Evolutionary conservation across 2,888 invertebrate species (phyloP).

Genomic region (Parnassius apollo): DNA sequence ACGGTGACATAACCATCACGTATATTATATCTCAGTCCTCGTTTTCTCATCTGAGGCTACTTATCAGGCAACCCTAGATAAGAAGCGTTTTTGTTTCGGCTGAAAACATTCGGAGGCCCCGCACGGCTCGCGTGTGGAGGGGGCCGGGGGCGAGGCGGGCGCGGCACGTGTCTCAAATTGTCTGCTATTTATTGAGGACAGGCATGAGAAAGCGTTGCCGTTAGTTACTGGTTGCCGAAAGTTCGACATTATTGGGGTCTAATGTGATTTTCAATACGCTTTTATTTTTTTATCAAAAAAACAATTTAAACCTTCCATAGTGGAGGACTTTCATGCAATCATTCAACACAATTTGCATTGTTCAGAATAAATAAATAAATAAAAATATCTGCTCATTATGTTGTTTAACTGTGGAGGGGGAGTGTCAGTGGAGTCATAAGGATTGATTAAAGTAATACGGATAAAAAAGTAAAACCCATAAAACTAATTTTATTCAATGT

Average conservation of each 20-base stretch:
- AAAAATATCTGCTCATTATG: too few species aligned
- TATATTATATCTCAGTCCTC: neutral
- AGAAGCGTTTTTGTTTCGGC: constrained; percentile 2
- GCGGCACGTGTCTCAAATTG: constrained; percentile 23
- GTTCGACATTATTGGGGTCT: constrained; percentile 9
- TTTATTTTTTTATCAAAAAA: neutral
- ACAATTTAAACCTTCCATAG: too few species aligned
- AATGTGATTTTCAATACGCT: constrained; percentile 4
- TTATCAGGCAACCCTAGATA: constrained; percentile 5
- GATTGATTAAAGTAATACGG: too few species aligned
- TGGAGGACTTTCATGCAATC: too few species aligned
- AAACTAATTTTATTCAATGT: too few species aligned
- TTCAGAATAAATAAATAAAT: too few species aligned
- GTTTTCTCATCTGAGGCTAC: neutral
- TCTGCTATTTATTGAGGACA: constrained; percentile 22
- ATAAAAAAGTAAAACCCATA: too few species aligned
- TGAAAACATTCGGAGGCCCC: constrained; percentile 2
- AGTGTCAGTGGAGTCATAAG: too few species aligned
- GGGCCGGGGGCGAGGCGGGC: neutral
- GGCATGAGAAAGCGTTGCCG: constrained; percentile 4
- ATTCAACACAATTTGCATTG: too few species aligned
- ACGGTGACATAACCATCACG: neutral
- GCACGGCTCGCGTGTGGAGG: neutral
- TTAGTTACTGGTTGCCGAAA: constrained; percentile 11
- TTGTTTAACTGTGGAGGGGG: too few species aligned